phyloP scores from a whole-genome alignment of 64 coral and sea anemone species.

The Anthopleura sola region DNA sequence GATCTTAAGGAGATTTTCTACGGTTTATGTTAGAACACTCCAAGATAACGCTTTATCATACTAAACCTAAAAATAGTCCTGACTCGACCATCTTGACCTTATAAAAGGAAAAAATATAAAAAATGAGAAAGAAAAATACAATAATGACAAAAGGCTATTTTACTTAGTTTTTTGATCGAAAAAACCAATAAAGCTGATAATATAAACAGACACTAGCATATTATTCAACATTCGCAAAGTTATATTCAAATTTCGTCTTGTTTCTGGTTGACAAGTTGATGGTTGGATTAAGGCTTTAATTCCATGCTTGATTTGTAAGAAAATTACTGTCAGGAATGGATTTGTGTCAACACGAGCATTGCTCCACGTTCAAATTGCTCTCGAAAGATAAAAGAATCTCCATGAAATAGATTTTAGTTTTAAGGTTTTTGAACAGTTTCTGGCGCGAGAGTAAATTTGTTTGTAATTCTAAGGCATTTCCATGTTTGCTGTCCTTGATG shows the following conservation, averaged over 20 bases:
- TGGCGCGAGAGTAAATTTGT: not conserved
- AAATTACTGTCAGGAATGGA: slow-evolving; percentile 5
- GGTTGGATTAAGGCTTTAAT: slow-evolving; percentile 6
- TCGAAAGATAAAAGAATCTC: not conserved
- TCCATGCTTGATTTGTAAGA: slow-evolving; percentile 14
- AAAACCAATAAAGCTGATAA: slow-evolving; percentile 19
- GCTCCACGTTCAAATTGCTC: not conserved
- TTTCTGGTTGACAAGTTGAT: slow-evolving; percentile 16
- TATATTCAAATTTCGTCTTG: slow-evolving; percentile 18
- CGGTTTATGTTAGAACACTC: slow-evolving; percentile 5
- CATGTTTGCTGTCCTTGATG: slow-evolving; percentile 12
- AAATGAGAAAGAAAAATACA: not conserved
- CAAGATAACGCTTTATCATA: slow-evolving; percentile 1
- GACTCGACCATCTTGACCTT: not conserved
- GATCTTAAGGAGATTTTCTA: slow-evolving; percentile 3
- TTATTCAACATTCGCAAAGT: slow-evolving; percentile 9
- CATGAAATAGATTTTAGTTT: not conserved
- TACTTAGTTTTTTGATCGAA: slow-evolving; percentile 1
- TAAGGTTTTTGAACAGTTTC: not conserved
- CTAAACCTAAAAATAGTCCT: not conserved
- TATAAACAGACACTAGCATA: not conserved
- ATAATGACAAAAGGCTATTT: slow-evolving; percentile 18
- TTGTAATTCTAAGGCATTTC: slow-evolving; percentile 2
- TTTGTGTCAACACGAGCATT: slow-evolving; percentile 2
- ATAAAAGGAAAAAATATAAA: not conserved